These are phyloP conservation scores for Panagrolaimus sp. DNA, from an alignment of 1,140 invertebrate genomes.

Conservation along the genomic window DNA sequence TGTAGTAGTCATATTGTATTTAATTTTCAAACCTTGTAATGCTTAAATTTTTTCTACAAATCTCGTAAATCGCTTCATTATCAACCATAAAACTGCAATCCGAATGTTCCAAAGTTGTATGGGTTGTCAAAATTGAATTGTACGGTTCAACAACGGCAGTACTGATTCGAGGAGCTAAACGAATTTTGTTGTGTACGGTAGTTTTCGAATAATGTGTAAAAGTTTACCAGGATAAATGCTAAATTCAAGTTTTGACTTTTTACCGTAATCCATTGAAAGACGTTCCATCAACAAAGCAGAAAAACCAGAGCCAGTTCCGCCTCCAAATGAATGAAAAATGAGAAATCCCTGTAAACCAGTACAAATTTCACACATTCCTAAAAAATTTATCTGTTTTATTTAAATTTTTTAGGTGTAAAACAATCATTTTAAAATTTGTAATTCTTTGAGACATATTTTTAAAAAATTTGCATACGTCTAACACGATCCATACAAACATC, in stretches of 20 bases:
- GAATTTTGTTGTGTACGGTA: too few relatives aligned
- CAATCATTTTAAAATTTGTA: slow-evolving; percentile 50
- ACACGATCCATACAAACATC: slow-evolving; percentile 59
- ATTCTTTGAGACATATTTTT: background rate
- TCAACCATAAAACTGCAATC: slow-evolving; percentile 65
- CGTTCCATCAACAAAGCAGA: slow-evolving; percentile 80
- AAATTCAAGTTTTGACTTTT: slow-evolving; percentile 82
- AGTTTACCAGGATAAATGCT: slow-evolving; percentile 71
- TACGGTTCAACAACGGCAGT: slow-evolving; percentile 38
- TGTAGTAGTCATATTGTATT: too few relatives aligned
- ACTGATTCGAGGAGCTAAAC: slow-evolving; percentile 71
- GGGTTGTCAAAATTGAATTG: slow-evolving; percentile 40
- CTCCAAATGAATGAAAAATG: slow-evolving; percentile 84
- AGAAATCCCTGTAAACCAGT: slow-evolving; percentile 76
- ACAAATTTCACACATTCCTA: slow-evolving; percentile 49
- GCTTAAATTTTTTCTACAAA: slow-evolving; percentile 76
- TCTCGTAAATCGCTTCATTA: slow-evolving; percentile 83
- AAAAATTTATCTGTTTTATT: background rate
- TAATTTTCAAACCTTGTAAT: background rate
- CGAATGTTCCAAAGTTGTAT: slow-evolving; percentile 53
- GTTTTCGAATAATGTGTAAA: slow-evolving; percentile 59
- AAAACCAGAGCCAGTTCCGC: slow-evolving; percentile 81
- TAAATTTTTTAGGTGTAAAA: background rate
- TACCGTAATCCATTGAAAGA: slow-evolving; percentile 78
- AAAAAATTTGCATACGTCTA: slow-evolving; percentile 13